Evolutionary conservation across 2,888 invertebrate genomes (phyloP).

Genomic region (Dynastes maya): DNA sequence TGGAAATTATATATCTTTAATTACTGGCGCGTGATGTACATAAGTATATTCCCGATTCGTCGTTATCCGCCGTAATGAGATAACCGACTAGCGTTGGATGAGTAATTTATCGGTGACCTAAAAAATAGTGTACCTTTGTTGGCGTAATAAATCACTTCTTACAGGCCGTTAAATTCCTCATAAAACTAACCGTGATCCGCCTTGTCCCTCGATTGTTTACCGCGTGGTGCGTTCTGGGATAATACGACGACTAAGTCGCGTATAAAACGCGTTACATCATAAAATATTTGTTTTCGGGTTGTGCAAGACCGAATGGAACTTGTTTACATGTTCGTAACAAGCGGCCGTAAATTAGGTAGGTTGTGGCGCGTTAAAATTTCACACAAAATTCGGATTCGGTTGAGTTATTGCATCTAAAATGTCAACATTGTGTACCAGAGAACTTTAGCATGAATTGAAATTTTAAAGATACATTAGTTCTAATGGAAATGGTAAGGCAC

Average conservation of each 20-base stretch:
- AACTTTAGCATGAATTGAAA: background rate
- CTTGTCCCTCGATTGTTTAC: conserved; percentile 26
- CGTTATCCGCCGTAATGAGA: conserved; percentile 33
- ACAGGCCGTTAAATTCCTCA: conserved; percentile 34
- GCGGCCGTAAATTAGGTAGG: conserved; percentile 22
- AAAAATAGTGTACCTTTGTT: conserved; percentile 41
- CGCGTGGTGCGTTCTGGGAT: background rate
- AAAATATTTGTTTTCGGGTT: conserved; percentile 42
- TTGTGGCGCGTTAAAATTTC: background rate
- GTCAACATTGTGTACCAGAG: background rate
- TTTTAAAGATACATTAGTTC: background rate
- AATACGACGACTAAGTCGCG: too few species aligned
- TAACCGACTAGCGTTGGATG: conserved; percentile 29
- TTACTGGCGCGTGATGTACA: background rate
- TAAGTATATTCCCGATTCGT: conserved; percentile 1
- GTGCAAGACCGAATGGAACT: conserved; percentile 21
- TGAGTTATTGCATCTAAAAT: background rate
- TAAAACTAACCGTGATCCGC: conserved; percentile 40
- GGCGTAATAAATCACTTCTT: conserved; percentile 42
- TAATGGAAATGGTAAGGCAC: too few species aligned
- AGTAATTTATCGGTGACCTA: conserved; percentile 42
- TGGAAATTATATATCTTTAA: conserved; percentile 16
- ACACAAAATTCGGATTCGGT: background rate
- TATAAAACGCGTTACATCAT: conserved; percentile 34
- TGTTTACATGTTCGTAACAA: conserved; percentile 36